A percentile compares a stretch with the other conserved stretches of the same genome.
These are phyloP conservation scores for Steinernema khuongi DNA, from an alignment of 1,140 invertebrate genomes.

Conservation along the genomic window DNA sequence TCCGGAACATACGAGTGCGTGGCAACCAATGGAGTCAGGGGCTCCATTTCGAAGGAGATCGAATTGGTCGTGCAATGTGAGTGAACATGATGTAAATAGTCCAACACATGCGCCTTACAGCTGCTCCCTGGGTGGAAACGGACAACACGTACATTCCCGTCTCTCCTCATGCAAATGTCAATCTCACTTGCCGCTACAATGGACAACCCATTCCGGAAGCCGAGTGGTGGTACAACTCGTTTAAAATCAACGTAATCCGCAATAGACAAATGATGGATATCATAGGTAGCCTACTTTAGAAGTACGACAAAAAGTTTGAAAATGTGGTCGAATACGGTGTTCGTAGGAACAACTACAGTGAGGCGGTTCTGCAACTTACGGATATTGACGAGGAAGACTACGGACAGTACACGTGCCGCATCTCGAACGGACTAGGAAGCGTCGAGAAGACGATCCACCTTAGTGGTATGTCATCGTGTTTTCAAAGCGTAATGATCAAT, in stretches of 20 bases:
- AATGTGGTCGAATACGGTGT: slow-evolving; percentile 20
- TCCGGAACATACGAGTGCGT: slow-evolving; percentile 26
- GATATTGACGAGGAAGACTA: slow-evolving; percentile 32
- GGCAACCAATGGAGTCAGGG: slow-evolving; percentile 23
- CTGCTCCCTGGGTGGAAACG: slow-evolving; percentile 33
- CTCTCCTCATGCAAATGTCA: slow-evolving; percentile 14
- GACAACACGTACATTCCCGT: slow-evolving; percentile 28
- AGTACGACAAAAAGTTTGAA: slow-evolving; percentile 24
- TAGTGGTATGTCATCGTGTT: slow-evolving; percentile 34
- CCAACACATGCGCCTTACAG: neutral
- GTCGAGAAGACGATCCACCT: slow-evolving; percentile 29
- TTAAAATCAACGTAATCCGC: slow-evolving; percentile 32
- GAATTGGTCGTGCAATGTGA: slow-evolving; percentile 23
- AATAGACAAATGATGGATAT: neutral
- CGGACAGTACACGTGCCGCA: slow-evolving; percentile 37
- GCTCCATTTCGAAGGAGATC: slow-evolving; percentile 6
- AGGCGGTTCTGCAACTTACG: slow-evolving; percentile 20
- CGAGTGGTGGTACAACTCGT: slow-evolving; percentile 35
- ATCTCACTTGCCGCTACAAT: slow-evolving; percentile 30
- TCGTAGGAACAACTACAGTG: slow-evolving; percentile 19
- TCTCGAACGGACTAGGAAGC: slow-evolving; percentile 29
- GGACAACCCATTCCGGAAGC: slow-evolving; percentile 28
- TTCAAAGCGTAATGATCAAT: no score
- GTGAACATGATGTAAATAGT: neutral
- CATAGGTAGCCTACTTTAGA: slow-evolving; percentile 4